Percentiles rank a stretch among this genome's conserved stretches.
phyloP scores from a whole-genome alignment of 2,113 vertebrate genomes.

The Chaetorhynchus papuensis region DNA sequence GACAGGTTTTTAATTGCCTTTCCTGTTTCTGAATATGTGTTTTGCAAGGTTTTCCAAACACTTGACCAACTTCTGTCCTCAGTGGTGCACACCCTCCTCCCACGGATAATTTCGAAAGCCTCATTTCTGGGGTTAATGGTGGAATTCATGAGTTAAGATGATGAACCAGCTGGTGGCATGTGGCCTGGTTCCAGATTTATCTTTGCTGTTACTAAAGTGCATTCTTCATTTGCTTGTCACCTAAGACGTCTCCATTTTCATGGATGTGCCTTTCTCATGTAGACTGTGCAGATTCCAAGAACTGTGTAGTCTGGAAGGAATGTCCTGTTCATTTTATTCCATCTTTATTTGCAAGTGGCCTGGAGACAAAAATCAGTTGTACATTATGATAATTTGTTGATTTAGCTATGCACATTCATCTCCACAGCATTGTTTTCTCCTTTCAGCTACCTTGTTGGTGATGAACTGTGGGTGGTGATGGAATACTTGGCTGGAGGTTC shows the following conservation, averaged over 20 bases:
- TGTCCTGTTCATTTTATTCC: neutral
- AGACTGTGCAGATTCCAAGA: neutral
- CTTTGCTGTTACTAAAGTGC: neutral
- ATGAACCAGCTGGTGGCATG: neutral
- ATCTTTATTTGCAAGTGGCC: neutral
- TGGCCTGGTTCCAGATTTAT: neutral
- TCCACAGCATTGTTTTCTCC: neutral
- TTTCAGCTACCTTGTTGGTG: slow-evolving; percentile 93
- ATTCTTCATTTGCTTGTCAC: neutral
- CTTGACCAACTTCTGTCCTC: neutral
- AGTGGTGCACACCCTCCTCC: neutral
- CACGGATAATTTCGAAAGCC: neutral
- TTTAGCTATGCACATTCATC: neutral
- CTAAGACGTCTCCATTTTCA: neutral
- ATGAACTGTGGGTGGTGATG: slow-evolving; percentile 99
- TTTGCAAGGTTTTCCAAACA: neutral
- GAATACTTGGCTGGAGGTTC: slow-evolving; percentile 97
- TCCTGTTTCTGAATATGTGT: neutral
- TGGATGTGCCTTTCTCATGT: neutral
- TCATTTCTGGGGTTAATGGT: neutral
- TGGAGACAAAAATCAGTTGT: neutral
- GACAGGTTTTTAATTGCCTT: neutral
- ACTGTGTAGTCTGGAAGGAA: neutral
- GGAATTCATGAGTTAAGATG: neutral
- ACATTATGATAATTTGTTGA: neutral